Evolutionary conservation across 1,140 invertebrate genomes (phyloP).

Genomic region (Linepithema humile): DNA sequence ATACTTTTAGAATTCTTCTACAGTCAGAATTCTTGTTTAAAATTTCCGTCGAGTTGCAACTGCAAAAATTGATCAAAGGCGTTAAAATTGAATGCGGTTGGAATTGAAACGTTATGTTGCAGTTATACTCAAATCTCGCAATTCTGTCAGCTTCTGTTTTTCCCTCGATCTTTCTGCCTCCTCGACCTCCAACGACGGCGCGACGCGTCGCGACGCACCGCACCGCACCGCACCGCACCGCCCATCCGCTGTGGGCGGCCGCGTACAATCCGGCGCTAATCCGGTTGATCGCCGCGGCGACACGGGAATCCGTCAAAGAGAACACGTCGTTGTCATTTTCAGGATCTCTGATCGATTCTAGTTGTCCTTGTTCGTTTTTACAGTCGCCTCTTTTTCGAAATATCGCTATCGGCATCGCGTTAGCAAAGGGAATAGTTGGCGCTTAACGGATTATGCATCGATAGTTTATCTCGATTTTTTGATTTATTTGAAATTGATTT

Average conservation of each 20-base stretch:
- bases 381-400: constrained; percentile 23
- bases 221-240: neutral
- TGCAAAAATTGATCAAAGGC: neutral
- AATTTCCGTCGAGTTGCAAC: neutral
- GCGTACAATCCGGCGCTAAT: constrained; percentile 73
- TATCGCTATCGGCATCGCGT: neutral
- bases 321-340: constrained; percentile 68
- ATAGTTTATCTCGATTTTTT: constrained; percentile 11
- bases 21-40: neutral
- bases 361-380: constrained; percentile 27
- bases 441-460: neutral
- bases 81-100: constrained; percentile 31
- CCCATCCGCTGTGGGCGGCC: constrained; percentile 58
- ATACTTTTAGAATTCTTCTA: too few species aligned
- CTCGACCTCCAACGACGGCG: constrained; percentile 43
- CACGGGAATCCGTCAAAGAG: constrained; percentile 77
- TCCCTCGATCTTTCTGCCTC: constrained; percentile 52
- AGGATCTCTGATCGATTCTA: constrained; percentile 32
- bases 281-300: constrained; percentile 72
- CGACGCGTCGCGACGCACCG: constrained; percentile 3
- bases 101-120: neutral
- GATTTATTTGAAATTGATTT: neutral
- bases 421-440: neutral
- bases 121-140: constrained; percentile 26
- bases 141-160: constrained; percentile 18